Evolutionary conservation across 2,797 vertebrate species (phyloP).

Genomic region (Eidolon dupreanum): DNA sequence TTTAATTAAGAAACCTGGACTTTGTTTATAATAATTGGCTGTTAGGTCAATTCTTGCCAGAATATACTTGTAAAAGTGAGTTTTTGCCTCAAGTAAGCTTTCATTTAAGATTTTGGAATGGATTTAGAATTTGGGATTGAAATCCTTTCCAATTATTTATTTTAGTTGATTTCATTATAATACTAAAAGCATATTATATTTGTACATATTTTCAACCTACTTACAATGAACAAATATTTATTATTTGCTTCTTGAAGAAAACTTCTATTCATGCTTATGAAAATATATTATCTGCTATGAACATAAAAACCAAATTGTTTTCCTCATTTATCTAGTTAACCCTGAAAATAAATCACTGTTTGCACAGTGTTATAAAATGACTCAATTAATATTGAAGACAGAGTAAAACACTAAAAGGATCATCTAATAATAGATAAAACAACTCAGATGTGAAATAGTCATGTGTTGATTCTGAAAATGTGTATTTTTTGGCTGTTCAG

Average conservation of each 20-base stretch:
- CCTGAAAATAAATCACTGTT: slow-evolving; percentile 22
- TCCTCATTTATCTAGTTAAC: not conserved
- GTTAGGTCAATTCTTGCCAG: slow-evolving; percentile 82
- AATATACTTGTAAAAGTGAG: slow-evolving; percentile 84
- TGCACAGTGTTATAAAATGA: not conserved
- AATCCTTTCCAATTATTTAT: slow-evolving; percentile 74
- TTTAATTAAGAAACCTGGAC: slow-evolving; percentile 89
- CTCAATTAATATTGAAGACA: not conserved
- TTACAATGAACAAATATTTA: slow-evolving; percentile 41
- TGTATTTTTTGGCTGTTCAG: not conserved
- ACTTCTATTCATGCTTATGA: slow-evolving; percentile 46
- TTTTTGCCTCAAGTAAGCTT: slow-evolving; percentile 83
- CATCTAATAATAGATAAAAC: not conserved
- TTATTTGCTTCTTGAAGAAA: slow-evolving; percentile 55
- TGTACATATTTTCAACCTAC: slow-evolving; percentile 47
- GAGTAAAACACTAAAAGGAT: not conserved
- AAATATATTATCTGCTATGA: not conserved
- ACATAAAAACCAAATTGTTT: slow-evolving; percentile 24
- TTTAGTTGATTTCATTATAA: slow-evolving; percentile 77
- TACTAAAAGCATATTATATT: slow-evolving; percentile 62
- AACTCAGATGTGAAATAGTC: fast-evolving
- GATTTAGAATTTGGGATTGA: slow-evolving; percentile 76
- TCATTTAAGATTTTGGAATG: slow-evolving; percentile 80
- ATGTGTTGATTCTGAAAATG: not conserved
- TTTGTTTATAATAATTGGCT: slow-evolving; percentile 89